Conservation (phyloP, 2,113 vertebrate genomes). For the Quiscalus mexicanus region DNA sequence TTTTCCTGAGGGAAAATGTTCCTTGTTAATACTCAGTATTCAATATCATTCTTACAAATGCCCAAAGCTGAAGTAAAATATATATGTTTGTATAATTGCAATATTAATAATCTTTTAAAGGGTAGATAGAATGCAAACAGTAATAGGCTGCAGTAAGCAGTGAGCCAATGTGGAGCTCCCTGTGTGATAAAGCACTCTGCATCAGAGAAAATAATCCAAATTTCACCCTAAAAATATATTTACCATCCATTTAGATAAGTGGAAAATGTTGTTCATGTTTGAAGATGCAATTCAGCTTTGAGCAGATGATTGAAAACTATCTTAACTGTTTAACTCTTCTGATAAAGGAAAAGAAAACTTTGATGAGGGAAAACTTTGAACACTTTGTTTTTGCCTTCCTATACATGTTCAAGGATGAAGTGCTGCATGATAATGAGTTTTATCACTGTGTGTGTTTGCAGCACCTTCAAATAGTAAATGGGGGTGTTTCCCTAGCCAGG, state of each 20-base stretch:
- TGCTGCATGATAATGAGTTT: background rate
- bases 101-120: slow-evolving; percentile 41
- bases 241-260: background rate
- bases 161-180: background rate
- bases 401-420: background rate
- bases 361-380: background rate
- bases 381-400: background rate
- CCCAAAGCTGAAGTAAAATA: background rate
- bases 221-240: slow-evolving; percentile 24
- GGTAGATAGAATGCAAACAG: background rate
- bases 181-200: background rate
- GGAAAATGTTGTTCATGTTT: background rate
- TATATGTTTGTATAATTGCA: background rate
- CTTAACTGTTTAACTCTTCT: slow-evolving; percentile 17
- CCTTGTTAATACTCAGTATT: background rate
- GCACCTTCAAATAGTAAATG: background rate
- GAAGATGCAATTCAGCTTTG: background rate
- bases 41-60: slow-evolving; percentile 40
- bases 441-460: background rate
- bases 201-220: slow-evolving; percentile 22
- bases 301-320: background rate
- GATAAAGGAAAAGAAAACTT: background rate
- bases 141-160: background rate
- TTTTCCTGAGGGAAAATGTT: slow-evolving; percentile 30
- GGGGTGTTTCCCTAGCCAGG: background rate